Evolutionary conservation across 2,888 invertebrate genomes (phyloP), one percentile per base, ranked within the genome.

Genomic region (Campoletis raptor): DNA sequence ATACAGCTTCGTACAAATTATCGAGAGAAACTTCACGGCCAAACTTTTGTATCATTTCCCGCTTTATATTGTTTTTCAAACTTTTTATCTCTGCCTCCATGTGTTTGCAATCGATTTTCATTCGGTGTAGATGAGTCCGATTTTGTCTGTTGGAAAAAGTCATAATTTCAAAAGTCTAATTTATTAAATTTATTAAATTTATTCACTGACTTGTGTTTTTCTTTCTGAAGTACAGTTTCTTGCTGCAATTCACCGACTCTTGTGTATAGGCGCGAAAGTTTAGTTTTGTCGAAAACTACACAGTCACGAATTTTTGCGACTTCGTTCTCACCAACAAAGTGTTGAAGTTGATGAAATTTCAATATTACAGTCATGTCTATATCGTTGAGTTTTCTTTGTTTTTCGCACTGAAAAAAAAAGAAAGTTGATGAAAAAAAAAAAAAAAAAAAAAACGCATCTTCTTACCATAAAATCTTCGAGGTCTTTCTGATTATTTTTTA

Each of bases 371-470:
- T 96, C 83, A 96, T 95, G 76, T 97, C 96, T 3, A 98, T 96
- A 81, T 97, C 96, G 91, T 98, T 98, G 92, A 98, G 94, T 92
- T 97, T 95, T 85, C 95, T 95, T 94, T 98, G 98, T 94, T 97
- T 96, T 93, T 96, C 96, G 91, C 96, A 95, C 97, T 97, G 90
- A 21, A 94, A 91, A 86, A 87, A 15, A 42, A 18, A 36, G 7
- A 61, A 45, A 52, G n/a, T n/a, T n/a, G n/a, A n/a, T n/a, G n/a
- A n/a, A n/a, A n/a, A n/a, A n/a, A n/a, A n/a, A n/a, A n/a, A n/a
- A n/a, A n/a, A n/a, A n/a, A n/a, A n/a, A n/a, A n/a, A n/a, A n/a
- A n/a, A n/a, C n/a, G n/a, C 37, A 1, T 57, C 21, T 24, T 70
- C 42, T 69, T 94, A 97, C 97, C 95, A 97, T 96, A 91, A 96